Base-by-base conservation (phyloP, 2,888 invertebrate genomes). In the Tetragnatha montana region DNA sequence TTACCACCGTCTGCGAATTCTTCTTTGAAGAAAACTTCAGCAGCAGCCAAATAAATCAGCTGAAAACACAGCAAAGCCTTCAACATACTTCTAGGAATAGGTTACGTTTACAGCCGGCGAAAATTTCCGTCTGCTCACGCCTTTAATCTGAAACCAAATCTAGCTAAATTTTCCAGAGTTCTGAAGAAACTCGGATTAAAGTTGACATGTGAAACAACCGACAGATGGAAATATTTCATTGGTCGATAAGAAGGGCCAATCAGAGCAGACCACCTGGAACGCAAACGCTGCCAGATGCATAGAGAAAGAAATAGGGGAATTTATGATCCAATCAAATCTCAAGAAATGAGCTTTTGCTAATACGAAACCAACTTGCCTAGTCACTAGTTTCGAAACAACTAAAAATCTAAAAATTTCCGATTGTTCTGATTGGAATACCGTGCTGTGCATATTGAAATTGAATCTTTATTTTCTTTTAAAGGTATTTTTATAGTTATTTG, bases 1-100 rank as follows among this genome's bases (percentile, higher is more conserved):
- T 86, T 60, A 81, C 74, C 76, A 75, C 82, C 98, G 51, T 91
- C 90, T 60, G 81, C 70, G 86, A 92, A 92, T 73, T 92, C 91
- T 89, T 92, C 92, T 74, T 81, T 90, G 47, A 92, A 92, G 78
- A 91, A 91, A 35, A 91, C 85, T 84, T 88, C 73, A 8, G 89
- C 79, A 49, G 60, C 17, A 47, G 74, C 17, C 78, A 71, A 79
- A 78, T 21, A 79, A 71, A 81, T 0, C 49, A 81, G 6, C 35
- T 74, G 76, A 8, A 73, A 69, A 22, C n/a, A 14, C n/a, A 51
- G 14, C 51, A 85, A 19, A 49, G 22, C 6, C 49, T 17, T 49
- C 19, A 14, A 69, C 70, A 76, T 76, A 19, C 19, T 75, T 51
- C 35, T 22, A 69, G 14, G 21, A 69, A 8, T 47, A 7, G n/a